Conservation (phyloP, 1,140 invertebrate genomes). For the Ctenoplectra terminalis region DNA sequence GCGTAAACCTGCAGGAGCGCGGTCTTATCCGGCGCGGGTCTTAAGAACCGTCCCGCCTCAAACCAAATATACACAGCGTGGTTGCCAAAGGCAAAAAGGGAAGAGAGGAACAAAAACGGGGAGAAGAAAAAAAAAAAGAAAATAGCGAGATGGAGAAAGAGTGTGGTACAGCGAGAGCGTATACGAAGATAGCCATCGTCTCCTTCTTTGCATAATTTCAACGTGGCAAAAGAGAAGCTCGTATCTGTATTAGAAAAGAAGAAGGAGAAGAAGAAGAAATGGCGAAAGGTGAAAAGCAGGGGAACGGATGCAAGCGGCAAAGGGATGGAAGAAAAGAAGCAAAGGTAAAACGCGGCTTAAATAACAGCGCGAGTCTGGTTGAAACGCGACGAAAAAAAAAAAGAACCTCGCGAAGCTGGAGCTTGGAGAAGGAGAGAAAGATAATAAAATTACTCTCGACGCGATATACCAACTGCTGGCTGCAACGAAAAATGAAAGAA, state of each 20-base stretch:
- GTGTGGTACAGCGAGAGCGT: conserved; percentile 32
- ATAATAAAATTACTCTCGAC: conserved; percentile 76
- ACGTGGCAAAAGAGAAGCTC: conserved; percentile 51
- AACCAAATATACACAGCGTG: background rate
- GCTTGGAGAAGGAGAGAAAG: conserved; percentile 46
- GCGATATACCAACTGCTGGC: conserved; percentile 51
- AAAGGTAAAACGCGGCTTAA: conserved; percentile 72
- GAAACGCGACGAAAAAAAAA: conserved; percentile 3
- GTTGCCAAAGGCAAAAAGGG: background rate
- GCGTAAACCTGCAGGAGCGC: conserved; percentile 22
- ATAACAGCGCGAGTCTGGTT: conserved; percentile 62
- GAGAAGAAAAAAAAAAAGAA: background rate
- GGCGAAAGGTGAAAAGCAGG: background rate
- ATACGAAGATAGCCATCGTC: conserved; percentile 72
- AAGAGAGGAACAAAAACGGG: background rate
- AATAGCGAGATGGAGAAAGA: background rate
- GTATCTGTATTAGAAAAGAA: conserved; percentile 35
- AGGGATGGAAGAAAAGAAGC: conserved; percentile 38
- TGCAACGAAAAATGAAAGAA: conserved; percentile 9
- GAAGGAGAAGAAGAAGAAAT: conserved; percentile 11
- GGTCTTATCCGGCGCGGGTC: conserved; percentile 45
- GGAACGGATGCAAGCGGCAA: background rate
- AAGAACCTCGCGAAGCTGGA: background rate
- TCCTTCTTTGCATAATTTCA: conserved; percentile 76
- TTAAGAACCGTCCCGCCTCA: conserved; percentile 16